Percentiles rank a stretch among this genome's conserved stretches.
Conservation (phyloP, 2,888 invertebrate species). For the Drosophila sordidula region DNA sequence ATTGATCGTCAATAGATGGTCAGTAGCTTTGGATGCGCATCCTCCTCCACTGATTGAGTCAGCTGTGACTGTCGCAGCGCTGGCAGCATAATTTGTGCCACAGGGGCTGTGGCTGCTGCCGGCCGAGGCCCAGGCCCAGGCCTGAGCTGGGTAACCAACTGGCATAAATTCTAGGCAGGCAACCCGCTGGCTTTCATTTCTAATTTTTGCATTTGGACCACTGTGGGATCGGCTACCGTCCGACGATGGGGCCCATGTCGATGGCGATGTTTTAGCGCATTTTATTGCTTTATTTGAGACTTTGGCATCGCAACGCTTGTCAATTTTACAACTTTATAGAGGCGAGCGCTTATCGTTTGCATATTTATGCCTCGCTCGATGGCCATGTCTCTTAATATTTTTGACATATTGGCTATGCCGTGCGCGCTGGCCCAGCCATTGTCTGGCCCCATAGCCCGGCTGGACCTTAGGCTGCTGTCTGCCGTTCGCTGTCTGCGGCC, state of each 20-base stretch:
- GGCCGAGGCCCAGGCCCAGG: conserved; percentile 6
- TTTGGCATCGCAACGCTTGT: conserved; percentile 75
- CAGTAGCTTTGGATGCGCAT: conserved; percentile 37
- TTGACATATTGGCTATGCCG: conserved; percentile 82
- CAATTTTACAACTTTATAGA: conserved; percentile 82
- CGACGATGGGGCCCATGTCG: conserved; percentile 38
- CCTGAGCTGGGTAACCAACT: conserved; percentile 15
- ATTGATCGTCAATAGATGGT: conserved; percentile 50
- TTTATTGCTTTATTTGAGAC: conserved; percentile 80
- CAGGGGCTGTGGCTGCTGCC: conserved; percentile 1
- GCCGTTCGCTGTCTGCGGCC: conserved; percentile 19
- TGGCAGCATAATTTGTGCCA: conserved; percentile 40
- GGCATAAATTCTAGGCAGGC: conserved; percentile 69
- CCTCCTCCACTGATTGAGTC: conserved; percentile 59
- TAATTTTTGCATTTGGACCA: conserved; percentile 78
- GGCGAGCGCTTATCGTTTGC: conserved; percentile 79
- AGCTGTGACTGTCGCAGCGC: conserved; percentile 38
- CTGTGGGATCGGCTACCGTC: conserved; percentile 57
- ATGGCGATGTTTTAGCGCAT: conserved; percentile 70
- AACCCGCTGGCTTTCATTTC: conserved; percentile 78
- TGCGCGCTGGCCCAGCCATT: conserved; percentile 48
- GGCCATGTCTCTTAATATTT: conserved; percentile 81
- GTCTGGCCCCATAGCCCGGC: conserved; percentile 38
- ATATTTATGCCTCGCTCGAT: conserved; percentile 73
- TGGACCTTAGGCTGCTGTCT: conserved; percentile 37